A percentile compares a stretch with the other conserved stretches of the same genome.
Evolutionary conservation across 2,888 invertebrate species (phyloP).

Genomic region (Anticlea derivata): DNA sequence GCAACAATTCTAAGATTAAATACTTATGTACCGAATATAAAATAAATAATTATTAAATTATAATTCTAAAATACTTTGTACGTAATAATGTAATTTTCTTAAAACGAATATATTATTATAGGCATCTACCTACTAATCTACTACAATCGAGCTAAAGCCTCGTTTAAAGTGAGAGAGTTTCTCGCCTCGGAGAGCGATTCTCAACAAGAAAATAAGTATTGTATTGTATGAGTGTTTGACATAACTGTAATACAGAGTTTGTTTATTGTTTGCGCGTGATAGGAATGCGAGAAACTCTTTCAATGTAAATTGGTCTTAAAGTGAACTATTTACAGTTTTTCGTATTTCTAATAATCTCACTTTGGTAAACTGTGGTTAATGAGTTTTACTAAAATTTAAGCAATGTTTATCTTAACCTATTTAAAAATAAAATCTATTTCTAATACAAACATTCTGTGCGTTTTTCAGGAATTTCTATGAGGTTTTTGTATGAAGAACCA

Average conservation of each 20-base stretch:
- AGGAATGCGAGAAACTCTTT: too few species aligned
- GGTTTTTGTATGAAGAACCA: constrained; percentile 1
- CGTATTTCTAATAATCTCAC: constrained; percentile 82
- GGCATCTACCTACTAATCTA: constrained; percentile 29
- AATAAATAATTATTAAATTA: constrained; percentile 69
- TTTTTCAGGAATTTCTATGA: constrained; percentile 12
- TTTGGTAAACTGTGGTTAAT: constrained; percentile 85
- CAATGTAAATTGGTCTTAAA: too few species aligned
- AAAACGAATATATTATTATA: constrained; percentile 35
- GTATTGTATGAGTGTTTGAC: too few species aligned
- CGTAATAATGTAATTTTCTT: constrained; percentile 48
- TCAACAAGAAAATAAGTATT: too few species aligned
- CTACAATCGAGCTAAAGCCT: constrained; percentile 32
- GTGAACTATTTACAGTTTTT: constrained; percentile 60
- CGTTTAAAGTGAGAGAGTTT: too few species aligned
- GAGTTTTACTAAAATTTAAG: constrained; percentile 47
- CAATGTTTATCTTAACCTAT: constrained; percentile 15
- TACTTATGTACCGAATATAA: constrained; percentile 52
- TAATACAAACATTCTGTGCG: constrained; percentile 27
- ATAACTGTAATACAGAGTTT: too few species aligned
- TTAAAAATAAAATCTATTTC: constrained; percentile 23
- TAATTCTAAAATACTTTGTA: constrained; percentile 75
- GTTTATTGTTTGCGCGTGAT: too few species aligned
- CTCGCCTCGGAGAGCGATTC: too few species aligned
- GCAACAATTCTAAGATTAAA: constrained; percentile 68